Percentiles rank a stretch among this genome's conserved stretches.
Evolutionary conservation across 2,797 vertebrate species (phyloP).

Genomic region (Pagetopsis macropterus): DNA sequence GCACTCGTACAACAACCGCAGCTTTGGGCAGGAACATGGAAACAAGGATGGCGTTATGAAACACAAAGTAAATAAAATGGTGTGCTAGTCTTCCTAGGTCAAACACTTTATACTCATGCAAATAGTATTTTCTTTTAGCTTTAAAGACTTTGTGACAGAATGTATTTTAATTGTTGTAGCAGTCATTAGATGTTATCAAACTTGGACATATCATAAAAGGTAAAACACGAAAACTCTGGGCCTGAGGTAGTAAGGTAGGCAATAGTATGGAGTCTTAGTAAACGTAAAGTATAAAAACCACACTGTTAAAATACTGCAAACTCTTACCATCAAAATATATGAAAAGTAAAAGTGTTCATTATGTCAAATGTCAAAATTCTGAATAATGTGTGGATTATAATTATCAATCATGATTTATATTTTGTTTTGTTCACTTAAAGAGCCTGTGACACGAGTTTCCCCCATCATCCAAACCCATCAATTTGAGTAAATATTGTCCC

Average conservation of each 20-base stretch:
- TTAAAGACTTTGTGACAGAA: background rate
- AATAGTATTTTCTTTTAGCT: too few relatives aligned
- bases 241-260: too few relatives aligned
- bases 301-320: too few relatives aligned
- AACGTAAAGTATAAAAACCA: background rate
- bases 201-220: background rate
- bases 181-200: background rate
- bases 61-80: background rate
- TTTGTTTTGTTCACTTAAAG: too few relatives aligned
- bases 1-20: conserved; percentile 95
- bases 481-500: too few relatives aligned
- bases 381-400: too few relatives aligned
- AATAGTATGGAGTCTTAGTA: background rate
- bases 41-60: background rate
- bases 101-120: background rate
- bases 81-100: background rate
- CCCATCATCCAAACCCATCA: too few relatives aligned
- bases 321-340: too few relatives aligned
- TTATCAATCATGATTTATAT: too few relatives aligned
- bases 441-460: too few relatives aligned
- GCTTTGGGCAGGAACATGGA: conserved; percentile 71
- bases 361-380: too few relatives aligned
- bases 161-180: background rate
- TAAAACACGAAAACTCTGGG: background rate
- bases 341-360: too few relatives aligned